phyloP scores from a whole-genome alignment of 1,140 invertebrate species.

The Drosophila repleta region DNA sequence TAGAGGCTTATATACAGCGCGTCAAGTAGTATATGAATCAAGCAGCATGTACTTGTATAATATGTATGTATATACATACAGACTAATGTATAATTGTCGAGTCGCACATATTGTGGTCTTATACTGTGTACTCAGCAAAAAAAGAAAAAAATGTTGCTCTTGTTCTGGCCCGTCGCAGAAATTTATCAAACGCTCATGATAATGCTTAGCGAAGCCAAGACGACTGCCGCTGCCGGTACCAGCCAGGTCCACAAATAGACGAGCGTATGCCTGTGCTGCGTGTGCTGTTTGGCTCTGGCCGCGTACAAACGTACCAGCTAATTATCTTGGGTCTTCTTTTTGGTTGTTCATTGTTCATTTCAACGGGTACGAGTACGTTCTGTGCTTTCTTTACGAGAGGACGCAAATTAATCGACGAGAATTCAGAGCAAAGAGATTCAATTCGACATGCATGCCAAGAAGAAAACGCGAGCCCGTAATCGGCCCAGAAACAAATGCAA shows the following conservation, averaged over 20 bases:
- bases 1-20: not conserved
- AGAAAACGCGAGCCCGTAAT: slow-evolving; percentile 72
- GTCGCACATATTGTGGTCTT: slow-evolving; percentile 14
- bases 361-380: slow-evolving; percentile 45
- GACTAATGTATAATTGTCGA: not conserved
- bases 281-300: slow-evolving; percentile 2
- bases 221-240: slow-evolving; percentile 45
- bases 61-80: slow-evolving; percentile 3
- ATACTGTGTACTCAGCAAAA: not conserved
- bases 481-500: slow-evolving; percentile 75
- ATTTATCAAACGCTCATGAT: slow-evolving; percentile 65
- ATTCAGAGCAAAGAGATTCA: not conserved
- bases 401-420: slow-evolving; percentile 3
- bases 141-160: slow-evolving; percentile 21
- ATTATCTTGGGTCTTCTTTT: slow-evolving; percentile 45
- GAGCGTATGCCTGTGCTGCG: slow-evolving; percentile 23
- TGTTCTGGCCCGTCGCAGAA: slow-evolving; percentile 37
- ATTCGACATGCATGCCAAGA: slow-evolving; percentile 47
- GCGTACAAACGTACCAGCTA: slow-evolving; percentile 60
- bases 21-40: not conserved
- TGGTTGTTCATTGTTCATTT: slow-evolving; percentile 63
- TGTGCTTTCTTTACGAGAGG: slow-evolving; percentile 4
- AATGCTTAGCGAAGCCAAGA: slow-evolving; percentile 49
- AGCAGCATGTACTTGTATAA: slow-evolving; percentile 10
- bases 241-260: slow-evolving; percentile 70